These are phyloP conservation scores for Brachionus manjavacas DNA, from an alignment of 1,140 invertebrate genomes.

Conservation along the genomic window DNA sequence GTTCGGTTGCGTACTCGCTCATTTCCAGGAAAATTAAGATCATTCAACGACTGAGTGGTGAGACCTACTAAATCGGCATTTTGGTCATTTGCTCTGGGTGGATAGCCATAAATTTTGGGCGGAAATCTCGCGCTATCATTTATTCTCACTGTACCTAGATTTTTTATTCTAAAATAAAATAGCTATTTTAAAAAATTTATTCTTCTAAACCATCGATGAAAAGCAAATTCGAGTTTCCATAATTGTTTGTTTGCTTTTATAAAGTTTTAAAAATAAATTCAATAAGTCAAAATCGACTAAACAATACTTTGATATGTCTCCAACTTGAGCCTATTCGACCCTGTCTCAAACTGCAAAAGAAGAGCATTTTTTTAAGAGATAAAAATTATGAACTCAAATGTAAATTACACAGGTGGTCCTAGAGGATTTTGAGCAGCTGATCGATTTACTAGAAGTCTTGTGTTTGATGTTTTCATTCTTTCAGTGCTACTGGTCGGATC, in stretches of 20 bases:
- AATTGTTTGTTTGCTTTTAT: slow-evolving; percentile 36
- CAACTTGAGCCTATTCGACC: slow-evolving; percentile 28
- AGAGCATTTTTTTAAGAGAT: not conserved
- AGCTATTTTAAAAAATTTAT: not conserved
- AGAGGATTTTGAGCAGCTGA: slow-evolving; percentile 13
- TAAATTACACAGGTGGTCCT: slow-evolving; percentile 23
- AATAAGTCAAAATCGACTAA: not conserved
- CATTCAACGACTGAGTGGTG: slow-evolving; percentile 30
- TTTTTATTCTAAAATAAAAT: not conserved
- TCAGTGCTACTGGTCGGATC: slow-evolving; percentile 11
- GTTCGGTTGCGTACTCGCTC: slow-evolving; percentile 4
- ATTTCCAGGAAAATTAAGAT: not conserved
- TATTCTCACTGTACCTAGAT: slow-evolving; percentile 6
- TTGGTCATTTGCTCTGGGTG: slow-evolving; percentile 21
- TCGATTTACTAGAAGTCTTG: slow-evolving; percentile 19
- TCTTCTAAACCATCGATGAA: slow-evolving; percentile 37
- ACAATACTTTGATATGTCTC: slow-evolving; percentile 34
- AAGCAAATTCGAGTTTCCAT: slow-evolving; percentile 33
- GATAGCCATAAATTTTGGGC: slow-evolving; percentile 32
- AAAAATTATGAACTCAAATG: not conserved
- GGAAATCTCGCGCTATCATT: slow-evolving; percentile 35
- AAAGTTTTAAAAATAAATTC: not conserved
- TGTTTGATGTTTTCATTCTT: not conserved
- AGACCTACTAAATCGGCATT: slow-evolving; percentile 7
- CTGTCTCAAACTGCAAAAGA: slow-evolving; percentile 17